Base-by-base conservation (phyloP, 1,140 invertebrate species). In the Mamestra configurata region DNA sequence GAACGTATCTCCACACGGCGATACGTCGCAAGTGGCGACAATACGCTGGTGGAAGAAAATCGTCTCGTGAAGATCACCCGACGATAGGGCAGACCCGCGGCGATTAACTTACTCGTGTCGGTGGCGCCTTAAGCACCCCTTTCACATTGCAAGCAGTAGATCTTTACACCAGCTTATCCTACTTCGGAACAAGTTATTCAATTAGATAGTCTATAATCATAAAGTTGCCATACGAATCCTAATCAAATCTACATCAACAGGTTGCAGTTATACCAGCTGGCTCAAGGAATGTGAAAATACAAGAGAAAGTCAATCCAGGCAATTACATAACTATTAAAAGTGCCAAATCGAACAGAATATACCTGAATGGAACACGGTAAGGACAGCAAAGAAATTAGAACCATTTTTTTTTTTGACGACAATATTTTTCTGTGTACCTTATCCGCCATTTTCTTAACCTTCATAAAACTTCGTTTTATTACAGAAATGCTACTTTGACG, bases 321-420 rank as follows among this genome's bases (percentile, higher is more conserved):
- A 98, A 98, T 89, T 98, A 97, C 86, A 96, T 98, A 71, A 97
- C 97, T 11, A 96, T 98, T 40, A 96, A 96, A 5, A 97, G 97
- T 85, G 96, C 96, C 4, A 95, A 96, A 27, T 96, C 96, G 0
- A 96, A 96, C 55, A 96, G 97, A 80, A 98, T 97, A 86, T 98
- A 97, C 90, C 95, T 98, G 7, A 98, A 98, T 90, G 98, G 98
- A 78, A 97, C 98, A 88, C 96, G 97, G 97, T 98, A 92, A 91
- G 91, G 61, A 18, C 3, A 66, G 40, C 27, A 27, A 55, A 68
- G 3, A 43, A 37, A 22, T 11, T 22, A 49, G n/a, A n/a, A n/a
- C n/a, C n/a, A n/a, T n/a, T n/a, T n/a, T n/a, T 49, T 46, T 1
- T 49, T 4, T n/a, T 15, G 43, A 49, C 2, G 0, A 49, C 4